These are phyloP conservation scores for Tolypeutes matacus DNA, from an alignment of 2,797 vertebrate species.

Conservation along the genomic window DNA sequence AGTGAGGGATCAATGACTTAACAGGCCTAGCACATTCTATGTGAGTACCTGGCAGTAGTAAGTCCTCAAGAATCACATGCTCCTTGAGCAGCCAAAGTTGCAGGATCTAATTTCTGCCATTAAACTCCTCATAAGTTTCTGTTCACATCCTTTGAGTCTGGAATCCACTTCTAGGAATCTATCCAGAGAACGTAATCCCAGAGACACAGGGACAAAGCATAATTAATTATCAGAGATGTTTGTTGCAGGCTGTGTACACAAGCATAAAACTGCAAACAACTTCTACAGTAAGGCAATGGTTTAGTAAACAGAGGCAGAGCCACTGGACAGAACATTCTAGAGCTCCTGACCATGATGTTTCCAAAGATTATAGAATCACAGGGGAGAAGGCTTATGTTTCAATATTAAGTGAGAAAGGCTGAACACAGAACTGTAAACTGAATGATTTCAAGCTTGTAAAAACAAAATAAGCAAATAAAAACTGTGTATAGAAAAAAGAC, in stretches of 20 bases:
- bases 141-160: not conserved
- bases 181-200: not conserved
- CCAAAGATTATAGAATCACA: not conserved
- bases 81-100: not conserved
- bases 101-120: not conserved
- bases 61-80: not conserved
- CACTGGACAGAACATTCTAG: not conserved
- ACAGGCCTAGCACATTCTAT: not conserved
- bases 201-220: not conserved
- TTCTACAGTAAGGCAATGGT: not conserved
- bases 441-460: not conserved
- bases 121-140: not conserved
- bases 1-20: not conserved
- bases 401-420: not conserved
- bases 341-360: not conserved
- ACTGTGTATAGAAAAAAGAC: not conserved
- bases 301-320: not conserved
- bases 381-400: not conserved
- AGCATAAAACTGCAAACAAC: not conserved
- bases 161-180: not conserved
- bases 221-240: not conserved
- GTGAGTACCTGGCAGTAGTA: not conserved
- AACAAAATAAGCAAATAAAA: not conserved
- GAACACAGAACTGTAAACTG: not conserved
- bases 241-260: accelerated